A percentile compares a stretch with the other conserved stretches of the same genome.
Evolutionary conservation across 2,113 vertebrate genomes (phyloP).

Genomic region (Daphoenositta chrysoptera): DNA sequence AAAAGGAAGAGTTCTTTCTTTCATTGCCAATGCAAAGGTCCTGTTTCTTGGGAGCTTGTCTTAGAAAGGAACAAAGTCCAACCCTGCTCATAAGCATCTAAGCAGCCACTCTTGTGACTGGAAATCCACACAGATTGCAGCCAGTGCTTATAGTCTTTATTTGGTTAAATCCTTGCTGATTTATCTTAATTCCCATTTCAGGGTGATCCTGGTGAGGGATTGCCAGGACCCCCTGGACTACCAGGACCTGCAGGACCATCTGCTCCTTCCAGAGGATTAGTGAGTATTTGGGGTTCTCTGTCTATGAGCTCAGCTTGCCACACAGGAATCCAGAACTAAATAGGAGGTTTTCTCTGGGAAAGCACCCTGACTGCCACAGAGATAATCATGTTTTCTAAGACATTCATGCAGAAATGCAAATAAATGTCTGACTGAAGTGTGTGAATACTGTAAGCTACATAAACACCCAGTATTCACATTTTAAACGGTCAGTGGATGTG

Average conservation of each 20-base stretch:
- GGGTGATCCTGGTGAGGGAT: constrained; percentile 76
- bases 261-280: constrained; percentile 25
- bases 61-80: not conserved
- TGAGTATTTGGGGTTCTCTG: constrained; percentile 53
- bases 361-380: not conserved
- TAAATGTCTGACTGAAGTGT: not conserved
- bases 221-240: constrained; percentile 76
- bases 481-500: not conserved
- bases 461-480: not conserved
- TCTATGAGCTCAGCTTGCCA: not conserved
- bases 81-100: not conserved
- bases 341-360: not conserved
- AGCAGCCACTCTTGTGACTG: not conserved
- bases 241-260: constrained; percentile 70
- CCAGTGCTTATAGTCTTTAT: not conserved
- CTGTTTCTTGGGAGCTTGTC: not conserved
- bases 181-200: constrained; percentile 32
- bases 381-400: not conserved
- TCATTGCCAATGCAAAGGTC: not conserved
- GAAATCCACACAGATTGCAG: not conserved
- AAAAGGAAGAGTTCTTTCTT: not conserved
- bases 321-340: not conserved
- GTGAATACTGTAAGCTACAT: not conserved
- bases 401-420: not conserved
- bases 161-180: not conserved